Conservation (phyloP, 2,888 invertebrate species). For the Blastobasis adustella region DNA sequence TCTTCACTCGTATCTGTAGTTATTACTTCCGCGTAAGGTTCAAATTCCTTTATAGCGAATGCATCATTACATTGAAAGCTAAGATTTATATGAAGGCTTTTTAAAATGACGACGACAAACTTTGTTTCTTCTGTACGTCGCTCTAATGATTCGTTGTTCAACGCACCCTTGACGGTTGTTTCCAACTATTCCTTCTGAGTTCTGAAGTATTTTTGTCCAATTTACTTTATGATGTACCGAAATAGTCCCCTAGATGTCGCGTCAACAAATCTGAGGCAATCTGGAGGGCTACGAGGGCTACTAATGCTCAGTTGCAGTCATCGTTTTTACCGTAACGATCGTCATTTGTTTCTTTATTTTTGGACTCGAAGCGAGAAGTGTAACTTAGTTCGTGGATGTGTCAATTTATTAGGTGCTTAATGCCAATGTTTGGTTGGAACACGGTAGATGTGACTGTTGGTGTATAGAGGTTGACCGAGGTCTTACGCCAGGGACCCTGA, state of each 20-base stretch:
- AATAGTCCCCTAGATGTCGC: slow-evolving; percentile 1
- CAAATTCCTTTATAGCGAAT: slow-evolving; percentile 13
- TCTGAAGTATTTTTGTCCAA: slow-evolving; percentile 20
- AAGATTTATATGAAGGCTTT: slow-evolving; percentile 37
- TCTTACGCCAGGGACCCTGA: too few relatives aligned
- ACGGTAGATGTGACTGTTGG: too few relatives aligned
- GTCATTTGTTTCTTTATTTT: too few relatives aligned
- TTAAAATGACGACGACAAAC: slow-evolving; percentile 53
- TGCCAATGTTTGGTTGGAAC: too few relatives aligned
- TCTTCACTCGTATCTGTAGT: slow-evolving; percentile 22
- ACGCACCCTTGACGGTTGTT: slow-evolving; percentile 36
- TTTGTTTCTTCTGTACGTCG: slow-evolving; percentile 40
- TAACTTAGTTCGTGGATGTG: too few relatives aligned
- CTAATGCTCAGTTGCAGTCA: too few relatives aligned
- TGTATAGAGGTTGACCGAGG: too few relatives aligned
- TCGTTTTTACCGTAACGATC: too few relatives aligned
- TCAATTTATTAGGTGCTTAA: too few relatives aligned
- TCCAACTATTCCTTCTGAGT: slow-evolving; percentile 25
- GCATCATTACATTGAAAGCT: slow-evolving; percentile 7
- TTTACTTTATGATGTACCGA: slow-evolving; percentile 22
- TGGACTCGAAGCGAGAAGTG: too few relatives aligned
- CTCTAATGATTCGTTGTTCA: slow-evolving; percentile 46
- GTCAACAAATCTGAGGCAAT: too few relatives aligned
- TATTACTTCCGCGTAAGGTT: slow-evolving; percentile 23
- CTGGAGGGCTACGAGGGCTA: too few relatives aligned